Conservation (phyloP, 2,113 vertebrate species). For the Atrichornis clamosus region DNA sequence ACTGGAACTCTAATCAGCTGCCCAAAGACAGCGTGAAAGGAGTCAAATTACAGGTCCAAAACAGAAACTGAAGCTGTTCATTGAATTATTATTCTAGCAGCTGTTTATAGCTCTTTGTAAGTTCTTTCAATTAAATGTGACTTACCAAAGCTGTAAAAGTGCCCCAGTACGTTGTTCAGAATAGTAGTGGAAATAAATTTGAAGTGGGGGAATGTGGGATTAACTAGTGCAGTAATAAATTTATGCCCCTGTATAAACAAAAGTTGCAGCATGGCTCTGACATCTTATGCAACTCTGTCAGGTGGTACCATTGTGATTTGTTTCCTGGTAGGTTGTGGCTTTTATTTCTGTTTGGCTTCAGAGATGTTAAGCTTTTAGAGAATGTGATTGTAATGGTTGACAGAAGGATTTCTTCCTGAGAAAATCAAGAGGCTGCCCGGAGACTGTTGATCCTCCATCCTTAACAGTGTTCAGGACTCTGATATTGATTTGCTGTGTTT, state of each 20-base stretch:
- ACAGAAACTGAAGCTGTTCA: background rate
- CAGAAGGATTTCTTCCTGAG: background rate
- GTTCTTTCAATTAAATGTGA: background rate
- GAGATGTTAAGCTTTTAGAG: background rate
- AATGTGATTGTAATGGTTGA: background rate
- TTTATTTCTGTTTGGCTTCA: background rate
- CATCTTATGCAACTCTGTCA: background rate
- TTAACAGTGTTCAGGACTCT: background rate
- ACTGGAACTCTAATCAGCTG: background rate
- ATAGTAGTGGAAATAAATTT: background rate
- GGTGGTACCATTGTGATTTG: background rate
- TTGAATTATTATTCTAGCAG: background rate
- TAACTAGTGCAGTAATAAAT: background rate
- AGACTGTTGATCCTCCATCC: background rate
- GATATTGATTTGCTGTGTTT: background rate
- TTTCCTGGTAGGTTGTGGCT: background rate
- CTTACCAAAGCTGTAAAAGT: background rate
- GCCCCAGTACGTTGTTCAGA: background rate
- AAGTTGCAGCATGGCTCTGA: background rate
- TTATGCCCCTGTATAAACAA: background rate
- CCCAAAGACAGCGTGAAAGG: background rate
- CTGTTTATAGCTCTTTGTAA: background rate
- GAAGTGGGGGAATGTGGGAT: background rate
- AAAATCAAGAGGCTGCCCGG: background rate
- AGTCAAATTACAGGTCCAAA: background rate